Base-by-base conservation (phyloP, 1,140 invertebrate species). In the Hycleus phaleratus region DNA sequence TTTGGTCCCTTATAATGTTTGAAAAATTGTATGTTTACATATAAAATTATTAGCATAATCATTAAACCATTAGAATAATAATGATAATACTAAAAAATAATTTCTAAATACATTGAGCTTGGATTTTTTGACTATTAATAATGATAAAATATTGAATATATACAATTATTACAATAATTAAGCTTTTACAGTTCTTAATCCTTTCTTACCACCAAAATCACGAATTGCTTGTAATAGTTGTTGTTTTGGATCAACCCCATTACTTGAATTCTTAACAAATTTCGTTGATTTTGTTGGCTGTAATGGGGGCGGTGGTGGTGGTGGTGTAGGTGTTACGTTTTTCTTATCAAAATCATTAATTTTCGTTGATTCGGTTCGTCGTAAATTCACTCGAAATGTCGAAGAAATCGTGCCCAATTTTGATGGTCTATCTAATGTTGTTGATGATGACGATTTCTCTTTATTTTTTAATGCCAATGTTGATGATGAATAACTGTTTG, bases 181-280 rank as follows among this genome's bases (percentile, higher is more conserved):
- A 18, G 53, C 61, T 64, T 69, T 78, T 63, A 82, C 78, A 68
- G 77, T 77, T 61, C 75, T 79, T 25, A 87, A 70, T 26, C 77
- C 78, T 47, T 76, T 75, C 45, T 76, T 77, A 8, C 82, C 83
- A 0, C 82, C 81, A 64, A 88, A 89, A 65, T 79, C 83, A 59
- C 85, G 74, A 59, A 91, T 90, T 6, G 86, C 84, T n/a, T 83
- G 78, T 63, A 91, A 70, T 5, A 91, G 71, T 61, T 83, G 77
- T 56, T 85, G 81, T 42, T 86, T 76, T 1, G 83, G 77, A 69
- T 88, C 83, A 6, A 43, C 44, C 3, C 8, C 4, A 66, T 46
- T 4, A 66, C 46, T 18, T 66, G 63, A 18, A 18, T 18, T 18
- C 18, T 18, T 60, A 65, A 69, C 10, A 71, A 38, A 32, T 38